Conservation (phyloP, 2,888 invertebrate genomes). For the Helleia helle region DNA sequence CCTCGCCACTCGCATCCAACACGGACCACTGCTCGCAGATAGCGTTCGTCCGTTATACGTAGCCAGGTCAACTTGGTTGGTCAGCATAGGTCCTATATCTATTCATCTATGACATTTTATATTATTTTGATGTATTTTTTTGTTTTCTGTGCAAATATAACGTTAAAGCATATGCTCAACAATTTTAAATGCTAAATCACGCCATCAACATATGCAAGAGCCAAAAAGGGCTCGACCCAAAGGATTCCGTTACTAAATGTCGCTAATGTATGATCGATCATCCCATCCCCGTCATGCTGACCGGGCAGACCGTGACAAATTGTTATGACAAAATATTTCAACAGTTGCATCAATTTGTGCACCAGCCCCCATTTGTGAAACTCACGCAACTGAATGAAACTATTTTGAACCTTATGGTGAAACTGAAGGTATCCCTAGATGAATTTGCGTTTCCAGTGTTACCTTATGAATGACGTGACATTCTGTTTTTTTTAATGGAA, state of each 20-base stretch:
- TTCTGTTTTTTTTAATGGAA: constrained; percentile 50
- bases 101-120: too few relatives aligned
- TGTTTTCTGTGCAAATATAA: too few relatives aligned
- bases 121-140: too few relatives aligned
- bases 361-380: constrained; percentile 38
- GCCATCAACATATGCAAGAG: constrained; percentile 51
- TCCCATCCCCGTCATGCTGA: constrained; percentile 54
- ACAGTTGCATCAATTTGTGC: constrained; percentile 57
- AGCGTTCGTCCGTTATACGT: too few relatives aligned
- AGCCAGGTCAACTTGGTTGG: too few relatives aligned
- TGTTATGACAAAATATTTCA: constrained; percentile 74
- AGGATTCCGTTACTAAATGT: constrained; percentile 50
- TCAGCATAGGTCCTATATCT: too few relatives aligned
- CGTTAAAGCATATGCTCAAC: too few relatives aligned
- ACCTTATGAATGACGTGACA: constrained; percentile 46
- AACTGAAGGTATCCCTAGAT: too few relatives aligned
- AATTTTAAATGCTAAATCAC: too few relatives aligned
- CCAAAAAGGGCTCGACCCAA: constrained; percentile 48
- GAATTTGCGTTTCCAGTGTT: constrained; percentile 26
- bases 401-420: not conserved
- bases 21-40: too few relatives aligned
- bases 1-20: too few relatives aligned
- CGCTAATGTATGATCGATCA: constrained; percentile 61
- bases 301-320: constrained; percentile 67
- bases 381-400: constrained; percentile 21